Base-by-base conservation (phyloP, 2,888 invertebrate genomes). In the Cheilosia urbana region DNA sequence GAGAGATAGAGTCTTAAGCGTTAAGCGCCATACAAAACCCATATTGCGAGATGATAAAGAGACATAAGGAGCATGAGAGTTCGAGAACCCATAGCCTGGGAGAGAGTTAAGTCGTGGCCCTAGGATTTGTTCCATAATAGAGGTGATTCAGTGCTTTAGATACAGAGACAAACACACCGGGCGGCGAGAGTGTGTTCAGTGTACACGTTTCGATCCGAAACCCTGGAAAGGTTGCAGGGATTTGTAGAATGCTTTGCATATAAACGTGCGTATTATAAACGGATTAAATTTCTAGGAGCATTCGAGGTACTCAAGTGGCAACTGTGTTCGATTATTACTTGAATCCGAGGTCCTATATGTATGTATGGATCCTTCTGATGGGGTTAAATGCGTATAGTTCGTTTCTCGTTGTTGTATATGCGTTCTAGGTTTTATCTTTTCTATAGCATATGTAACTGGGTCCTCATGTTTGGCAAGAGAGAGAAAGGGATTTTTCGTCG, bases 191-290 rank as follows among this genome's bases (percentile, higher is more conserved):
- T 63, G 24, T 69, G 30, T 30, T 3, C 24, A 3, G 24, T 27
- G 27, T 27, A 30, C 30, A 34, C 63, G 57, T 24, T 68, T 42
- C 49, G 68, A 63, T 53, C 21, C 11, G 58, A 66, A 58, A 80
- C 84, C 65, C 75, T 84, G 79, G 58, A 79, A 79, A 79, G 79
- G 79, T 79, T 72, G 72, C 68, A 81, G 81, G 81, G 81, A 85
- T 85, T 85, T 85, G 81, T 42, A 42, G 85, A 76, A 85, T 85
- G 88, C 90, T 90, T 89, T 90, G 90, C 89, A 90, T 90, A 90
- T 88, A 88, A 88, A 90, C 89, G 90, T 90, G 90, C 89, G 90
- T 89, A 91, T 91, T 91, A 91, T 89, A 90, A 90, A 90, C 90
- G 89, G 91, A 92, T 91, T 92, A 92, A 90, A 90, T 91, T 90